Evolutionary conservation across 2,113 vertebrate genomes (phyloP), one percentile per base, ranked within the genome.

Genomic region (Halichoerus grypus): DNA sequence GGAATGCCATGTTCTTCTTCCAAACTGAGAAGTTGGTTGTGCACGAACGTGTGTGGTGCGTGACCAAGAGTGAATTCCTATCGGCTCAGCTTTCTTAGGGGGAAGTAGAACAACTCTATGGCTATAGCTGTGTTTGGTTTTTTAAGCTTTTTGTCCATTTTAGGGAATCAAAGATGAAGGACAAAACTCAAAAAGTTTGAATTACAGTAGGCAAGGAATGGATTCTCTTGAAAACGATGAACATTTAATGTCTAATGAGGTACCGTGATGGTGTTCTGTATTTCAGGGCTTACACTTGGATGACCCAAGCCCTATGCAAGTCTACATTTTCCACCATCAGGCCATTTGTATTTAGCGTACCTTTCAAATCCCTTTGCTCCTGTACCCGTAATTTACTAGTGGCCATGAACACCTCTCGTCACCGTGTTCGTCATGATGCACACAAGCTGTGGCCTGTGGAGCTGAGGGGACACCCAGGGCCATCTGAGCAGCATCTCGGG

Each of bases 261-360:
- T 24, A 0, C 8, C 8, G 3, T 16, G 13, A 1, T 4, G 16
- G 21, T 63, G 10, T 18, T 28, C 0, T 0, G 0, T 10, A 13
- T 46, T 19, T 14, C 3, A 19, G 42, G 31, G 31, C 31, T 87
- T 19, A 12, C 0, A 4, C 16, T 71, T n/a, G 15, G 57, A 19
- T 33, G 10, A 21, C 4, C 13, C 46, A 19, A 39, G 39, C 21
- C 24, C 22, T 31, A 7, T 0, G 1, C 12, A 9, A 42, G 5
- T 28, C 24, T 8, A 12, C 10, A 0, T 7, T 24, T 46, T 12
- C 59, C 42, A 22, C 7, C 2, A 7, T 28, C 4, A 63, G 18
- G 61, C 42, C 11, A 4, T 9, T 15, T 26, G 21, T 0, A 1
- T 24, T 16, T 18, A 5, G 2, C 5, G 0, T 15, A 65, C 57